Conservation (phyloP, 2,797 vertebrate genomes). For the Anas georgica region DNA sequence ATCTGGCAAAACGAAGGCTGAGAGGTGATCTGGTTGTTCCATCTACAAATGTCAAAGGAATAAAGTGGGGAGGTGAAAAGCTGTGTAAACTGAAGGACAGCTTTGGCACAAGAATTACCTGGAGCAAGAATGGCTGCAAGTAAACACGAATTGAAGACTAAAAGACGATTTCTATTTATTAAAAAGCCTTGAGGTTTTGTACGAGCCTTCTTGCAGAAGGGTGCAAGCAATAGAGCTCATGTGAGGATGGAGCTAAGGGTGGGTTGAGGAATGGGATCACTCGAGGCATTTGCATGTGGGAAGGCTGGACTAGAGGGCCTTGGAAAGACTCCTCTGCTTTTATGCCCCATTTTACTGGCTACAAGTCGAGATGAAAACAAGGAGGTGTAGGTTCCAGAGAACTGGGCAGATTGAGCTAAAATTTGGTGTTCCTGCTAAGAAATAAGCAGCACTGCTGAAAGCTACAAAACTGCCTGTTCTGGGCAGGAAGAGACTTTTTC, state of each 20-base stretch:
- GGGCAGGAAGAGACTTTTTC: background rate
- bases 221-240: background rate
- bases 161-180: fast-evolving
- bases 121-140: background rate
- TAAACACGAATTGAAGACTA: fast-evolving
- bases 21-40: background rate
- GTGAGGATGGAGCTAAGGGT: fast-evolving
- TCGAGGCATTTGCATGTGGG: fast-evolving
- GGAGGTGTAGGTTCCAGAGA: background rate
- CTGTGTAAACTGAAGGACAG: fast-evolving
- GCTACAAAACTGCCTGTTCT: fast-evolving
- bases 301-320: fast-evolving
- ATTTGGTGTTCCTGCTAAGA: background rate
- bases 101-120: fast-evolving
- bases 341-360: background rate
- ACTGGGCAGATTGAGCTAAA: background rate
- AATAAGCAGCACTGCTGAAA: fast-evolving
- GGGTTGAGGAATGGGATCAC: background rate
- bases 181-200: background rate
- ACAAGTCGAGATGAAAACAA: too few relatives aligned
- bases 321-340: background rate
- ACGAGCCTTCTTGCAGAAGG: fast-evolving
- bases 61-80: background rate
- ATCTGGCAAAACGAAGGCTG: conserved; percentile 1
- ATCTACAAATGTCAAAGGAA: background rate